Evolutionary conservation across 2,888 invertebrate species (phyloP).

Genomic region (Thyatira batis): DNA sequence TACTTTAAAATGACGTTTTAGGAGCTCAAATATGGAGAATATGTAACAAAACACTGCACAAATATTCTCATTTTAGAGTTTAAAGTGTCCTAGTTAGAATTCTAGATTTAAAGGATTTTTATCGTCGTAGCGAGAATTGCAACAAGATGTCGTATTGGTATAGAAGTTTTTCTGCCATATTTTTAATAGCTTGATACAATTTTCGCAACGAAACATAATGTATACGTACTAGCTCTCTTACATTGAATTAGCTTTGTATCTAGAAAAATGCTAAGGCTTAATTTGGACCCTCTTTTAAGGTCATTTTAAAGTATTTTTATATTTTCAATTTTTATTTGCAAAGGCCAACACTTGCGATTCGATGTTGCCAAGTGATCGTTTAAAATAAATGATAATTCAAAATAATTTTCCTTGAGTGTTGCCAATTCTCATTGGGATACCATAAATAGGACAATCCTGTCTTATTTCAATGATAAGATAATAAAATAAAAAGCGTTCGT

Average conservation of each 20-base stretch:
- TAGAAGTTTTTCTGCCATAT: too few species aligned
- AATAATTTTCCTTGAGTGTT: slow-evolving; percentile 16
- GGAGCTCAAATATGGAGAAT: slow-evolving; percentile 12
- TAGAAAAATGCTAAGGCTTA: slow-evolving; percentile 1
- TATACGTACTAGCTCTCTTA: not conserved
- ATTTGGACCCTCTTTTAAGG: slow-evolving; percentile 15
- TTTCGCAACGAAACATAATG: not conserved
- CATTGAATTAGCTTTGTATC: slow-evolving; percentile 16
- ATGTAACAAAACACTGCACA: slow-evolving; percentile 17
- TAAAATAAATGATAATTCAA: slow-evolving; percentile 15
- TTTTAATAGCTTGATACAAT: not conserved
- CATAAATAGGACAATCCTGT: not conserved
- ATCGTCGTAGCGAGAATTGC: not conserved
- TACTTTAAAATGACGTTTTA: slow-evolving; percentile 54
- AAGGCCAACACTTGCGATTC: slow-evolving; percentile 12
- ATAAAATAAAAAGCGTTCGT: slow-evolving; percentile 7
- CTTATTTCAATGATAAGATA: slow-evolving; percentile 1
- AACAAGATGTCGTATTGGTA: too few species aligned
- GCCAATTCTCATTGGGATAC: slow-evolving; percentile 18
- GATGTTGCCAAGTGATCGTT: slow-evolving; percentile 19
- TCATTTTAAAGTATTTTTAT: slow-evolving; percentile 35
- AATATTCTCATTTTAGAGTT: slow-evolving; percentile 20
- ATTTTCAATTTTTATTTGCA: slow-evolving; percentile 37
- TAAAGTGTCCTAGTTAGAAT: not conserved
- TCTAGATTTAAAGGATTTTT: not conserved